These are phyloP conservation scores for Pterois miles DNA, from an alignment of 2,797 vertebrate species.

Conservation along the genomic window DNA sequence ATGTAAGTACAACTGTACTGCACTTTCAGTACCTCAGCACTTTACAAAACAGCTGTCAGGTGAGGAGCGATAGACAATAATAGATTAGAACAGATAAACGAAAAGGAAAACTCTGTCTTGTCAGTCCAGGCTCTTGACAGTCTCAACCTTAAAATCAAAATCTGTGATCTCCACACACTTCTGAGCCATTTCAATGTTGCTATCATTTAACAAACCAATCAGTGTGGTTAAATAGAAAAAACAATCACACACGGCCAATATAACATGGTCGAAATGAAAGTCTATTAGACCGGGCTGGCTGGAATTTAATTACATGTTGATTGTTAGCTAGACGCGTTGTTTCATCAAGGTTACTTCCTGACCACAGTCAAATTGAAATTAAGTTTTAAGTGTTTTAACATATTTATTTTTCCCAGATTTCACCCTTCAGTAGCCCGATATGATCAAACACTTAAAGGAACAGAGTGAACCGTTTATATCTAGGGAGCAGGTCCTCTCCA, in stretches of 20 bases:
- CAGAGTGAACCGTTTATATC: too few relatives aligned
- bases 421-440: neutral
- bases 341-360: neutral
- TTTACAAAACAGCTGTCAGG: neutral
- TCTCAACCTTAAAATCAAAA: neutral
- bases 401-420: neutral
- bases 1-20: neutral
- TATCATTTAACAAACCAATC: neutral
- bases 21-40: neutral
- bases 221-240: neutral
- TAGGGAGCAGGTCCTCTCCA: too few relatives aligned
- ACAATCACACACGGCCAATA: neutral
- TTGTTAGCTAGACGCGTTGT: neutral
- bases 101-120: neutral
- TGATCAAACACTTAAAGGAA: neutral
- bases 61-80: neutral
- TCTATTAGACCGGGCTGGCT: neutral
- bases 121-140: neutral
- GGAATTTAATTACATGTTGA: neutral
- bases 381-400: neutral
- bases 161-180: neutral
- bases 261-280: neutral
- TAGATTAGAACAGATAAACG: too few relatives aligned
- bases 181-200: neutral
- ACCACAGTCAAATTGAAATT: neutral